Evolutionary conservation across 2,888 invertebrate genomes (phyloP), one percentile per base, ranked within the genome.

Genomic region (Xestia sexstrigata): DNA sequence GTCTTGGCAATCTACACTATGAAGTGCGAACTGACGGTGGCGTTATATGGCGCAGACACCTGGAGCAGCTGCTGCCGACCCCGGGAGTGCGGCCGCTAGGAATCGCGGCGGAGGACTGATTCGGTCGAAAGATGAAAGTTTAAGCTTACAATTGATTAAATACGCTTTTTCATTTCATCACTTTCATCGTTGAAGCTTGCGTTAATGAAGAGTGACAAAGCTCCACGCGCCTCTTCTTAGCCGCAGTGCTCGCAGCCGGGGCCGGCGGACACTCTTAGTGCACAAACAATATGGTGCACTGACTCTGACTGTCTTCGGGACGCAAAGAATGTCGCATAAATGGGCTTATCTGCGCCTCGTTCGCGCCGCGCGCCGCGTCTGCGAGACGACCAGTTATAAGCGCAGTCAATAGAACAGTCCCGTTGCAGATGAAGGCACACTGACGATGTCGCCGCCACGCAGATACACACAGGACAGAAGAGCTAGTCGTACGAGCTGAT

Each of bases 331-430:
- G 17, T 58, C 45, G n/a, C 55, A 58, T 35, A 52, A 67, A 76
- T 62, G 49, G 15, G 52, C 30, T 67, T 70, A 58, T 45, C 75
- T 17, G 62, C 26, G 68, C 42, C 23, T 70, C 26, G n/a, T 20
- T 15, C 11, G n/a, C 23, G 45, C 9, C 30, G 42, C 47, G 55
- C 55, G n/a, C 39, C 47, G 47, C 62, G 17, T 26, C 49, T 4
- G 13, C 13, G 11, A n/a, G 30, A 58, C 35, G 45, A 58, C 49
- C 70, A 42, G 49, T 30, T 58, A 58, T 52, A 71, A 69, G 62
- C 68, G 70, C 67, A 63, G 35, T 82, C 63, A 77, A 77, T 68
- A 71, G 78, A 63, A 76, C 62, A 68, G 62, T 71, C 62, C 63
- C 67, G 42, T 39, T 82, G 66, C 78, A 58, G 68, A 58, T 82